Conservation (phyloP, 1,140 invertebrate species). For the Drosophila kohkoa region DNA sequence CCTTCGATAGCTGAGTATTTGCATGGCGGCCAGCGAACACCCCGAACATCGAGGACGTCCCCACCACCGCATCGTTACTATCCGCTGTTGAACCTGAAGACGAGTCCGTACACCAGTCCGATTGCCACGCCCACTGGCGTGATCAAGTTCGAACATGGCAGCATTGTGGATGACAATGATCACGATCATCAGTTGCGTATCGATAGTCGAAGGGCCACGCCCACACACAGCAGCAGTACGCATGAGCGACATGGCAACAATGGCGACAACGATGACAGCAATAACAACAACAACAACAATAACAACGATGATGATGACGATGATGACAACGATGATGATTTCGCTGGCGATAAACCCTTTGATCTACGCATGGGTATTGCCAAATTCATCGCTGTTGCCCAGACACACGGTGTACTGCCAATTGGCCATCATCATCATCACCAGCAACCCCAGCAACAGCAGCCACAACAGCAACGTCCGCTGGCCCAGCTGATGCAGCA, state of each 20-base stretch:
- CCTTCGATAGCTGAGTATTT: slow-evolving; percentile 39
- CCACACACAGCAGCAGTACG: slow-evolving; percentile 53
- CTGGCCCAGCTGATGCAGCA: slow-evolving; percentile 52
- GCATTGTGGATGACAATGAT: slow-evolving; percentile 63
- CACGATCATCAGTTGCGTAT: slow-evolving; percentile 56
- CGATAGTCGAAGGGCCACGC: slow-evolving; percentile 57
- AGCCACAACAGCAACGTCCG: slow-evolving; percentile 38
- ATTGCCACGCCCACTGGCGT: slow-evolving; percentile 61
- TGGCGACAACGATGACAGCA: slow-evolving; percentile 48
- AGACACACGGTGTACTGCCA: slow-evolving; percentile 36
- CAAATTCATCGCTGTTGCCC: slow-evolving; percentile 58
- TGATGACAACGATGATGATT: slow-evolving; percentile 34
- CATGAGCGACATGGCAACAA: slow-evolving; percentile 58
- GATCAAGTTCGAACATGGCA: slow-evolving; percentile 71
- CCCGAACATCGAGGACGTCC: slow-evolving; percentile 5
- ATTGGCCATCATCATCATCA: slow-evolving; percentile 46
- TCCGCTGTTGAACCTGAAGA: slow-evolving; percentile 60
- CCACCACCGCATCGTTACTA: slow-evolving; percentile 44
- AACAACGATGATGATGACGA: slow-evolving; percentile 48
- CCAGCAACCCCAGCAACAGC: slow-evolving; percentile 56
- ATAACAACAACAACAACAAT: slow-evolving; percentile 40
- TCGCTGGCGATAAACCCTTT: slow-evolving; percentile 63
- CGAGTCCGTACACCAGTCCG: slow-evolving; percentile 74
- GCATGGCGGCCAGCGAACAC: slow-evolving; percentile 33
- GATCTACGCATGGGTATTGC: slow-evolving; percentile 72